Evolutionary conservation across 2,888 invertebrate genomes (phyloP), one percentile per base, ranked within the genome.

Genomic region (Agrilus cyanescens): DNA sequence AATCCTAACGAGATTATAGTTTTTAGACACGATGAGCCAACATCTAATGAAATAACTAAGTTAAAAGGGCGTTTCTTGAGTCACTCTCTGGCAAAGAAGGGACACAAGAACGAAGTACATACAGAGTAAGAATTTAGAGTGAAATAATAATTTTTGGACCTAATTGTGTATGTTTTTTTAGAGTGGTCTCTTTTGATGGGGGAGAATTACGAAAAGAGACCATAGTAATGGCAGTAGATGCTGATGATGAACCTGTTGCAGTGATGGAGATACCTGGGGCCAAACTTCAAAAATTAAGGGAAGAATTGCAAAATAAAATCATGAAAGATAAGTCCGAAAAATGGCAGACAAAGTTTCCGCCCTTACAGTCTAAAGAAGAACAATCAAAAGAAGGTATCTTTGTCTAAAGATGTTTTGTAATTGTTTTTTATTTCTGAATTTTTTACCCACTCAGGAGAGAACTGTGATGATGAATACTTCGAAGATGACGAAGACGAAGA

Each of bases 61-160:
- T 69, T 90, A 29, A 77, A 85, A 60, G 73, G 85, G 51, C 71
- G 85, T 48, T 83, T 85, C 59, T 67, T 78, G 31, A 77, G 78
- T 57, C 86, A 87, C 53, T 69, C 78, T 0, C 10, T 25, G 4
- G 70, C 72, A 33, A 73, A 72, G 45, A 74, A 67, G 1, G 69
- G 68, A 41, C 69, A 76, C 48, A 66, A 75, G 61, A 63, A 74
- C 55, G 68, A 73, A 57, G 66, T 75, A 50, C 69, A 78, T 58
- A 63, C 75, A 53, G 75, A 66, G 78, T 77, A 64, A 62, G 65
- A 50, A 16, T 29, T n/a, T 37, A 36, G 33, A 35, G 16, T 37
- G 30, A 4, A 12, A 25, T 8, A 2, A 6, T 12, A 14, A 12
- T 32, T 40, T 30, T 38, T 33, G 10, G 25, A 29, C 18, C 18